A percentile compares a stretch with the other conserved stretches of the same genome.
phyloP scores from a whole-genome alignment of 1,140 invertebrate species.

The Dolichoris vasculosae region DNA sequence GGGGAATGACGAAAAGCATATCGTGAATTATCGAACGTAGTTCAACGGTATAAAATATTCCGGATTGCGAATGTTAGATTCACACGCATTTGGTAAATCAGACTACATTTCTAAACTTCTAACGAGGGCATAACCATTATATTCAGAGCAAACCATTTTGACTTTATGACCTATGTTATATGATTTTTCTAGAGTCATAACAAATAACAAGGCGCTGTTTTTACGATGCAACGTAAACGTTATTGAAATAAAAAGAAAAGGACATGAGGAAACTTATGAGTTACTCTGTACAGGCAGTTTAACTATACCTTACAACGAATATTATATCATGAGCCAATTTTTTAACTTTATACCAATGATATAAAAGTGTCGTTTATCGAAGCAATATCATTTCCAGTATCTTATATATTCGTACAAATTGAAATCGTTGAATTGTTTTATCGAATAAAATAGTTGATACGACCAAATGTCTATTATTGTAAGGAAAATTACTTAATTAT shows the following conservation, averaged over 20 bases:
- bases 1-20: too few relatives aligned
- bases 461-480: too few relatives aligned
- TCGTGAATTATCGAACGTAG: background rate
- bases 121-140: slow-evolving; percentile 33
- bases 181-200: slow-evolving; percentile 41
- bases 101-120: background rate
- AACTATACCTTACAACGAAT: background rate
- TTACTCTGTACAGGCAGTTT: background rate
- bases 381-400: background rate
- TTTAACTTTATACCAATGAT: background rate
- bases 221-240: slow-evolving; percentile 37
- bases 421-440: too few relatives aligned
- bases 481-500: too few relatives aligned
- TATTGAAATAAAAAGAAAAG: slow-evolving; percentile 36
- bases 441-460: too few relatives aligned
- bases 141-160: background rate
- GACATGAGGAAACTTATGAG: background rate
- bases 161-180: slow-evolving; percentile 27
- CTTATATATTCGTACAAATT: background rate
- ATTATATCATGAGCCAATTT: background rate
- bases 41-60: background rate
- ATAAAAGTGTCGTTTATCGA: background rate
- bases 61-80: background rate
- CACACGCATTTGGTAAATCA: slow-evolving; percentile 4
- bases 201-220: slow-evolving; percentile 45